Conservation (phyloP, 2,113 vertebrate genomes). For the Alethe castanea region DNA sequence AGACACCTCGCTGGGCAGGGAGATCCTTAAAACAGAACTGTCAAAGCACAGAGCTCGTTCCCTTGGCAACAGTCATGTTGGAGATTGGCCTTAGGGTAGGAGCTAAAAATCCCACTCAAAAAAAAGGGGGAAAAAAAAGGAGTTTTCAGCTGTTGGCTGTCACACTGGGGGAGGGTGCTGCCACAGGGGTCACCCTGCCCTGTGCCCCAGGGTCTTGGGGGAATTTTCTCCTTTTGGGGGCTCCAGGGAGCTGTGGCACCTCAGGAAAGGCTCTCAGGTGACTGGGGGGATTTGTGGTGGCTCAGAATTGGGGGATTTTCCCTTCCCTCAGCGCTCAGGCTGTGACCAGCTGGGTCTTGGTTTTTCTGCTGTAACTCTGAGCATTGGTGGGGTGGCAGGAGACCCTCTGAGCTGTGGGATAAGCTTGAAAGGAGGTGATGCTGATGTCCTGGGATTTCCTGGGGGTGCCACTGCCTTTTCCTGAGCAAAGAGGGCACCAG, state of each 20-base stretch:
- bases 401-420: accelerated
- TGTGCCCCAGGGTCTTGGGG: accelerated
- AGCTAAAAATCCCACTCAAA: conserved; percentile 3
- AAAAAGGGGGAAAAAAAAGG: not conserved
- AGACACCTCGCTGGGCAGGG: conserved; percentile 32
- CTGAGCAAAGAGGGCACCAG: not conserved
- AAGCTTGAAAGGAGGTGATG: not conserved
- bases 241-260: not conserved
- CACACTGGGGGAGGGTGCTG: not conserved
- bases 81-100: conserved; percentile 45
- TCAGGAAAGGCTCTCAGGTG: accelerated
- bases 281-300: not conserved
- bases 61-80: conserved; percentile 47
- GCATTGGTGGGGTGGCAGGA: not conserved
- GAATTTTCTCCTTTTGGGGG: not conserved
- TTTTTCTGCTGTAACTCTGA: not conserved
- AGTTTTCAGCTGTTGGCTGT: not conserved
- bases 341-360: not conserved
- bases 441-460: not conserved
- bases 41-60: conserved; percentile 43
- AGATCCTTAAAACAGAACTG: conserved; percentile 45
- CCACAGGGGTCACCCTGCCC: not conserved
- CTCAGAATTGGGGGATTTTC: accelerated
- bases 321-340: not conserved
- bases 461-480: not conserved